Conservation (phyloP, 2,888 invertebrate species). For the Euphydryas editha region DNA sequence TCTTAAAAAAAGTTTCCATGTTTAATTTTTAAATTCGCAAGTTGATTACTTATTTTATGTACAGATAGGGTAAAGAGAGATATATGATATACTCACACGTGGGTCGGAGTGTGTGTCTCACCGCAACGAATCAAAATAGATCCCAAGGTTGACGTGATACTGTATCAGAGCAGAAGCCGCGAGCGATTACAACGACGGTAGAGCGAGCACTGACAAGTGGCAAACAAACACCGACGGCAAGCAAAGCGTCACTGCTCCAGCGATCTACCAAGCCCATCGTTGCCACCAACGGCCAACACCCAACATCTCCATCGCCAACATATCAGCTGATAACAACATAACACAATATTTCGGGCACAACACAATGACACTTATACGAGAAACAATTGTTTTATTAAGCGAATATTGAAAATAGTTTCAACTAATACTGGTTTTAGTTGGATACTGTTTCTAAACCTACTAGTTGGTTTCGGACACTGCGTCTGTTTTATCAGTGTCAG, state of each 20-base stretch:
- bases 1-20: not conserved
- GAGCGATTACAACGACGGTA: constrained; percentile 37
- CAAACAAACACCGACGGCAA: constrained; percentile 19
- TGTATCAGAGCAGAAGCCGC: constrained; percentile 38
- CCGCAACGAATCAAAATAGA: constrained; percentile 60
- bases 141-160: constrained; percentile 61
- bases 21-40: not conserved
- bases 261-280: constrained; percentile 20
- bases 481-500: too few species aligned
- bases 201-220: constrained; percentile 28
- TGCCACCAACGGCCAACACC: constrained; percentile 22
- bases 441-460: too few species aligned
- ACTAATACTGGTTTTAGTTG: too few species aligned
- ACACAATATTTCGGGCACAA: constrained; percentile 41
- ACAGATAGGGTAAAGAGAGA: not conserved
- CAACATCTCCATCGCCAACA: not conserved
- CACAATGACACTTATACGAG: constrained; percentile 19
- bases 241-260: constrained; percentile 21
- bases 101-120: constrained; percentile 45
- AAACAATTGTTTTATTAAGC: not conserved
- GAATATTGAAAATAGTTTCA: too few species aligned
- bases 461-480: too few species aligned
- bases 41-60: not conserved
- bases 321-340: constrained; percentile 8
- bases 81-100: constrained; percentile 59